phyloP scores from a whole-genome alignment of 2,888 invertebrate genomes.

The Zeuzera pyrina region DNA sequence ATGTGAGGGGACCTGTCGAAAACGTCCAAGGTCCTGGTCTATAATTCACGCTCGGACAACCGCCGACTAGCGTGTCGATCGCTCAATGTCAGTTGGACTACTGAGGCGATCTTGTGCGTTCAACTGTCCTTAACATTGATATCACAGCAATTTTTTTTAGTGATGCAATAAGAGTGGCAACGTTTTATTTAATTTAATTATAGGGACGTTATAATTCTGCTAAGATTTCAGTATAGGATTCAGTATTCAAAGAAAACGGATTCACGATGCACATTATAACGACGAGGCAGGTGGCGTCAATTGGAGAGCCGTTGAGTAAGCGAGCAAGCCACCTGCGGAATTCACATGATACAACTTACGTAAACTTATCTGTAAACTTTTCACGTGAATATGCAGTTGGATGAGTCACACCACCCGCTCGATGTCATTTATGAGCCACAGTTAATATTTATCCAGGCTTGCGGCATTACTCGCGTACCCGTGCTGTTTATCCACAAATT shows the following conservation, averaged over 20 bases:
- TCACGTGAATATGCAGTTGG: no score
- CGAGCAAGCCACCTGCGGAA: slow-evolving; percentile 14
- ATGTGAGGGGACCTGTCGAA: slow-evolving; percentile 32
- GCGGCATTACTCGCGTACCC: slow-evolving; percentile 13
- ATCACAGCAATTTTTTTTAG: slow-evolving; percentile 1
- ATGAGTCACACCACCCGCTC: slow-evolving; percentile 2
- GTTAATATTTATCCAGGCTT: slow-evolving; percentile 18
- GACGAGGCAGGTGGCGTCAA: slow-evolving; percentile 7
- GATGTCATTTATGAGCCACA: slow-evolving; percentile 12
- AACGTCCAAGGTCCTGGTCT: slow-evolving; percentile 36
- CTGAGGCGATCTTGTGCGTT: slow-evolving; percentile 37
- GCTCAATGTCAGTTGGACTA: slow-evolving; percentile 50
- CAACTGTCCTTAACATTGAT: slow-evolving; percentile 26
- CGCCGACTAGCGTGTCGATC: slow-evolving; percentile 34
- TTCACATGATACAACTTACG: slow-evolving; percentile 17
- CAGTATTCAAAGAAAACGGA: slow-evolving; percentile 4
- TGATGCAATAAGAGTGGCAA: not conserved
- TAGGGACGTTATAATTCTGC: slow-evolving; percentile 7
- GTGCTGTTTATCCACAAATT: slow-evolving; percentile 32
- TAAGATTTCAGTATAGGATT: slow-evolving; percentile 13
- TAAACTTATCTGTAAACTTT: no score
- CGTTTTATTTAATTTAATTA: not conserved
- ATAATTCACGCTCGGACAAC: slow-evolving; percentile 41
- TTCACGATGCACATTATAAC: slow-evolving; percentile 1
- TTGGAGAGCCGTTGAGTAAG: slow-evolving; percentile 11